phyloP scores from a whole-genome alignment of 2,113 vertebrate species.

The Centropristis striata region DNA sequence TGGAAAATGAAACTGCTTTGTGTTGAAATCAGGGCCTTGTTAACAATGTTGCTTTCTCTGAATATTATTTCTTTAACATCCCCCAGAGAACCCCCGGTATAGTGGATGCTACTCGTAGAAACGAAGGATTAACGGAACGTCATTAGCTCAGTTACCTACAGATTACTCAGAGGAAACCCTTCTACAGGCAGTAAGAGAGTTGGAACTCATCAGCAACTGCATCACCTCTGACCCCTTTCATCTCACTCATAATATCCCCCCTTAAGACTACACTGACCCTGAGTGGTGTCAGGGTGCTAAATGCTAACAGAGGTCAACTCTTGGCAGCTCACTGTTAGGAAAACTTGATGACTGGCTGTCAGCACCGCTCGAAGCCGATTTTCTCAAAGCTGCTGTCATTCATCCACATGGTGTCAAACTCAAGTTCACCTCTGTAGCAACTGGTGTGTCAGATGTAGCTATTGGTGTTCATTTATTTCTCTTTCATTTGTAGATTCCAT shows the following conservation, averaged over 20 bases:
- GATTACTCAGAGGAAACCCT: constrained; percentile 41
- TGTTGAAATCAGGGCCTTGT: constrained; percentile 9
- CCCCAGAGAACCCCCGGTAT: background rate
- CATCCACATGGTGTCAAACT: constrained; percentile 20
- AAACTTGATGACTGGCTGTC: constrained; percentile 14
- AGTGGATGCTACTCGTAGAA: constrained; percentile 1
- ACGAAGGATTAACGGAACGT: constrained; percentile 46
- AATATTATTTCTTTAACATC: constrained; percentile 17
- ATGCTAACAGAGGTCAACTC: constrained; percentile 55
- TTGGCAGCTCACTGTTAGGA: constrained; percentile 21
- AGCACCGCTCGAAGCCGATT: constrained; percentile 7
- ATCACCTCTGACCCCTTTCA: background rate
- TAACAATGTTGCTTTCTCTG: constrained; percentile 15
- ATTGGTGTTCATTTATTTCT: background rate
- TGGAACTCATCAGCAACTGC: constrained; percentile 43
- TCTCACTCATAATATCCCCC: constrained; percentile 7
- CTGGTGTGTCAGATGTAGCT: background rate
- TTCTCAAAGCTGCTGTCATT: constrained; percentile 34
- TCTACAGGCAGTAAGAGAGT: constrained; percentile 65
- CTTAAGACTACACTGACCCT: constrained; percentile 34
- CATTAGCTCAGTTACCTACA: constrained; percentile 54
- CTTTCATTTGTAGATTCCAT: background rate
- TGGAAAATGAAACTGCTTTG: constrained; percentile 15
- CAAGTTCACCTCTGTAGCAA: constrained; percentile 11
- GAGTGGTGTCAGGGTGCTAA: constrained; percentile 43